These are phyloP conservation scores for Mustela erminea DNA, from an alignment of 2,797 vertebrate species.

Conservation along the genomic window DNA sequence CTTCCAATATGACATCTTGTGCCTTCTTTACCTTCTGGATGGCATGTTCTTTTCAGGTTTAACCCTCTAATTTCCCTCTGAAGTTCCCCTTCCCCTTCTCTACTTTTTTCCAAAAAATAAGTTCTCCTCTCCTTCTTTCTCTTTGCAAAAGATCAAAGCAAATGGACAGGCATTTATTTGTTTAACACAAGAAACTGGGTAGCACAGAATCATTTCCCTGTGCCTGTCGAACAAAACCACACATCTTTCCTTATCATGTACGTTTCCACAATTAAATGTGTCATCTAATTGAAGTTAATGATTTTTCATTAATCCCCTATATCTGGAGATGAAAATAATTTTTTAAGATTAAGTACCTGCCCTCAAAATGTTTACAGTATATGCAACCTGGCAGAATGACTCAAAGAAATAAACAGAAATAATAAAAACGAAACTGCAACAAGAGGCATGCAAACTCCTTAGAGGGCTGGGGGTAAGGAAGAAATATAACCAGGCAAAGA, in stretches of 20 bases:
- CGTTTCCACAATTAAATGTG: not conserved
- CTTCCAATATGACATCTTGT: no score
- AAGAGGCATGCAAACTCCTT: not conserved
- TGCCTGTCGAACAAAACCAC: not conserved
- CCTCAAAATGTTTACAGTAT: not conserved
- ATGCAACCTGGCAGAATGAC: not conserved
- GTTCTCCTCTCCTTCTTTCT: not conserved
- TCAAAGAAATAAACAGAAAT: not conserved
- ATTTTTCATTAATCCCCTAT: not conserved
- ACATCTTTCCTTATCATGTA: not conserved
- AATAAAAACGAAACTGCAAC: not conserved
- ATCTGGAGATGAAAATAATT: not conserved
- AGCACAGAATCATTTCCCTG: not conserved
- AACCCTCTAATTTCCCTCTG: not conserved
- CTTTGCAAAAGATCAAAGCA: not conserved
- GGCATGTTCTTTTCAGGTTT: not conserved
- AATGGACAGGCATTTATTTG: not conserved
- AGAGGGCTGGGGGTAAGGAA: not conserved
- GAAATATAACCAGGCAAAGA: not conserved
- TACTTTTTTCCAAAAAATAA: not conserved
- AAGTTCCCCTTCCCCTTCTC: not conserved
- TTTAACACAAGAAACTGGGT: not conserved
- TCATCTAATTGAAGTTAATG: not conserved
- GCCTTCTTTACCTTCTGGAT: not conserved
- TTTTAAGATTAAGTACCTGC: not conserved